Evolutionary conservation across 2,888 invertebrate species (phyloP).

Genomic region (Rotaria macrura): DNA sequence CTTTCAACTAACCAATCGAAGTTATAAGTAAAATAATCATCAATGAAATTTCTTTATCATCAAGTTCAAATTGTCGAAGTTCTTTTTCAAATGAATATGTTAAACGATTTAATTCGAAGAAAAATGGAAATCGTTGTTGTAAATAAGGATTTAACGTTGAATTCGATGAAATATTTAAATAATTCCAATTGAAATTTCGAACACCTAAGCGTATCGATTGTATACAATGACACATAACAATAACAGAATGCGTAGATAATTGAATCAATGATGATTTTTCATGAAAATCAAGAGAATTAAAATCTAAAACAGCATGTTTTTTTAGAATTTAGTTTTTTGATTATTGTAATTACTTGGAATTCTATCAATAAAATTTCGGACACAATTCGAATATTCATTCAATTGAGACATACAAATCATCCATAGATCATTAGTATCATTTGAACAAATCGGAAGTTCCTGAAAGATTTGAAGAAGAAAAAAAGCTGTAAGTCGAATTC

Average conservation of each 20-base stretch:
- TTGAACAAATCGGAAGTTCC: not conserved
- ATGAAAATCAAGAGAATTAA: not conserved
- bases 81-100: constrained; percentile 10
- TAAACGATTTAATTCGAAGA: not conserved
- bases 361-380: not conserved
- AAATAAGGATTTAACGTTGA: not conserved
- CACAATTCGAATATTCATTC: not conserved
- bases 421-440: not conserved
- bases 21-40: not conserved
- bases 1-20: not conserved
- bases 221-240: not conserved
- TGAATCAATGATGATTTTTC: not conserved
- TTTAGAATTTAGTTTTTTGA: no score
- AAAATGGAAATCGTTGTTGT: not conserved
- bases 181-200: not conserved
- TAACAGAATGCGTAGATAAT: not conserved
- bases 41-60: not conserved
- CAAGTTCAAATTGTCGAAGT: not conserved
- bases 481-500: not conserved
- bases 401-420: not conserved
- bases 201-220: not conserved
- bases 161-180: not conserved
- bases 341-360: not conserved
- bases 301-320: not conserved
- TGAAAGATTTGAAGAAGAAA: not conserved